These are phyloP conservation scores for Semotilus atromaculatus DNA, from an alignment of 2,797 vertebrate species.

Conservation along the genomic window DNA sequence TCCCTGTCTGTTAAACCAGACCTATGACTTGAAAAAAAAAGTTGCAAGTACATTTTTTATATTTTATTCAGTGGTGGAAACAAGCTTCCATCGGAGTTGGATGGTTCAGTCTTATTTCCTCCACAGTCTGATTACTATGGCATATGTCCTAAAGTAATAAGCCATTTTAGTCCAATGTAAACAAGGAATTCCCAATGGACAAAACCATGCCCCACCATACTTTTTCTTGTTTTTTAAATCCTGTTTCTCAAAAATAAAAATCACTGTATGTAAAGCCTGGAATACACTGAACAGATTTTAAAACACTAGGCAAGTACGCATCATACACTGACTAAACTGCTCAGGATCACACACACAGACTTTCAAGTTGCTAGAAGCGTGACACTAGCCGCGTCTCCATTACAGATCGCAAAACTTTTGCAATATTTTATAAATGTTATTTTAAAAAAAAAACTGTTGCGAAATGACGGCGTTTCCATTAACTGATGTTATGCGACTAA, in stretches of 20 bases:
- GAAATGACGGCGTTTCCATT: too few species aligned
- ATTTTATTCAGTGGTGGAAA: background rate
- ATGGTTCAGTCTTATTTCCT: background rate
- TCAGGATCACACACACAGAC: background rate
- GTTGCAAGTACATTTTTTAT: background rate
- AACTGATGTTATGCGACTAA: too few species aligned
- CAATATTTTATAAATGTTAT: too few species aligned
- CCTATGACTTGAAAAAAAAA: background rate
- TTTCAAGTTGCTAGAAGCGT: background rate
- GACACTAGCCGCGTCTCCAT: too few species aligned
- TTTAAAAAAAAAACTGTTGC: too few species aligned
- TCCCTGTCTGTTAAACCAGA: too few species aligned
- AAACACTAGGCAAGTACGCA: background rate
- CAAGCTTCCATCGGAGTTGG: background rate
- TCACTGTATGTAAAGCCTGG: background rate
- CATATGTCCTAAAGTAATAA: background rate
- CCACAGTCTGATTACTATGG: background rate
- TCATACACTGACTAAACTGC: background rate
- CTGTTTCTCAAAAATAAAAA: background rate
- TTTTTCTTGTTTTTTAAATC: background rate
- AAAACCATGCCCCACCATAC: background rate
- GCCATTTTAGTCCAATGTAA: background rate
- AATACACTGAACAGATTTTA: background rate
- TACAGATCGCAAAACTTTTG: too few species aligned
- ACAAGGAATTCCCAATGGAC: background rate